A percentile compares a stretch with the other conserved stretches of the same genome.
phyloP scores from a whole-genome alignment of 2,113 vertebrate genomes.

The Illadopsis cleaveri region DNA sequence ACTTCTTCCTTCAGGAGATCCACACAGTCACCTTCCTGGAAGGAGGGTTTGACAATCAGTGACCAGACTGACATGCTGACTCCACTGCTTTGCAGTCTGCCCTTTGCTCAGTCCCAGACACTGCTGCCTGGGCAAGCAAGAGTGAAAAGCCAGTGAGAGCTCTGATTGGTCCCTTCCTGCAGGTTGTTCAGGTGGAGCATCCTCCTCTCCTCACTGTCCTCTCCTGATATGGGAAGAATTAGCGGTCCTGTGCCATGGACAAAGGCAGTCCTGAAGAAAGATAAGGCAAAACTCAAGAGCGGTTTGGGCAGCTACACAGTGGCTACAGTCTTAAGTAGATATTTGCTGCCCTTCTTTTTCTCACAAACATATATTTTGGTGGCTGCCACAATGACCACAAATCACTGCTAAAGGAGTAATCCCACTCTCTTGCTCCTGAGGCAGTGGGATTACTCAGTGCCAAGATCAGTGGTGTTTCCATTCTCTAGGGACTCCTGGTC shows the following conservation, averaged over 20 bases:
- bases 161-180: neutral
- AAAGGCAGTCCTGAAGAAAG: neutral
- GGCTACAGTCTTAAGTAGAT: neutral
- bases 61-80: neutral
- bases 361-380: neutral
- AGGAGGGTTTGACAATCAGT: neutral
- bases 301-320: neutral
- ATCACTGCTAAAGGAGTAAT: neutral
- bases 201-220: neutral
- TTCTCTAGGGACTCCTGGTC: neutral
- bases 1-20: neutral
- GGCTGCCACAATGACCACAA: neutral
- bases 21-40: neutral
- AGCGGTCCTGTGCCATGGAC: neutral
- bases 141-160: neutral
- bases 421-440: neutral
- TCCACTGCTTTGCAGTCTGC: neutral
- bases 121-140: neutral
- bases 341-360: neutral
- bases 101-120: neutral
- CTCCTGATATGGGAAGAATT: neutral
- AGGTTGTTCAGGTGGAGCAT: neutral
- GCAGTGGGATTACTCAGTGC: neutral
- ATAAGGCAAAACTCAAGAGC: neutral
- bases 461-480: neutral